A percentile compares a stretch with the other conserved stretches of the same genome.
Conservation (phyloP, 1,140 invertebrate species). For the Oryzaephilus surinamensis region DNA sequence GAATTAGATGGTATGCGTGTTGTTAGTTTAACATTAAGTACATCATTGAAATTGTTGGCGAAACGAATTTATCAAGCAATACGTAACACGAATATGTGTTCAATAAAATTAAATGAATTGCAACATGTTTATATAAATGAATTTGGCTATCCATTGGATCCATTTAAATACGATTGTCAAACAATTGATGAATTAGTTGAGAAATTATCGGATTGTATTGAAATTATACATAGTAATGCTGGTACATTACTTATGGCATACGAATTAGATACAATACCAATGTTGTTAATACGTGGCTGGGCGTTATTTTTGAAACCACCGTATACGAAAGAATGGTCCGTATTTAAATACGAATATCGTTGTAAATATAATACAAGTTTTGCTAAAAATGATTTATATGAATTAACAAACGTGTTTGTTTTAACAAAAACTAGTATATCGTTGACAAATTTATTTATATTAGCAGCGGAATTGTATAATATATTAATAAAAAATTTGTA, state of each 20-base stretch:
- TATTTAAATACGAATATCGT: conserved; percentile 25
- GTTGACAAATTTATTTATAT: conserved; percentile 22
- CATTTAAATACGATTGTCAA: conserved; percentile 43
- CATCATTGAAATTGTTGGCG: conserved; percentile 45
- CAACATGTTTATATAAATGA: conserved; percentile 42
- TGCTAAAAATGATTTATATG: conserved; percentile 21
- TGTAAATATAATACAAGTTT: conserved; percentile 25
- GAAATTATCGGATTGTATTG: conserved; percentile 39
- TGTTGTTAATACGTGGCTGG: too few species aligned
- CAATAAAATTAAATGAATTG: conserved; percentile 40
- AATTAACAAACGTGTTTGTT: conserved; percentile 25
- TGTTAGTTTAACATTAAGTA: conserved; percentile 44
- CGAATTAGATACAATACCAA: conserved; percentile 17
- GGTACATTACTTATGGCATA: conserved; percentile 23
- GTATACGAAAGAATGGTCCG: conserved; percentile 20
- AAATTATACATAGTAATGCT: conserved; percentile 21
- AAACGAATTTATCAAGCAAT: conserved; percentile 46
- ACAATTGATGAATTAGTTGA: conserved; percentile 43
- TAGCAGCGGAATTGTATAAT: conserved; percentile 31
- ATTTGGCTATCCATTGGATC: conserved; percentile 49
- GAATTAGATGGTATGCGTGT: conserved; percentile 43
- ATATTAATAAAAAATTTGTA: conserved; percentile 25
- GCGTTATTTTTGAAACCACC: conserved; percentile 27
- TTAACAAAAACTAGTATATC: conserved; percentile 21
- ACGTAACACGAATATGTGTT: conserved; percentile 33